Percentiles rank a stretch among this genome's conserved stretches.
phyloP scores from a whole-genome alignment of 2,797 vertebrate genomes.

The Dryobates pubescens region DNA sequence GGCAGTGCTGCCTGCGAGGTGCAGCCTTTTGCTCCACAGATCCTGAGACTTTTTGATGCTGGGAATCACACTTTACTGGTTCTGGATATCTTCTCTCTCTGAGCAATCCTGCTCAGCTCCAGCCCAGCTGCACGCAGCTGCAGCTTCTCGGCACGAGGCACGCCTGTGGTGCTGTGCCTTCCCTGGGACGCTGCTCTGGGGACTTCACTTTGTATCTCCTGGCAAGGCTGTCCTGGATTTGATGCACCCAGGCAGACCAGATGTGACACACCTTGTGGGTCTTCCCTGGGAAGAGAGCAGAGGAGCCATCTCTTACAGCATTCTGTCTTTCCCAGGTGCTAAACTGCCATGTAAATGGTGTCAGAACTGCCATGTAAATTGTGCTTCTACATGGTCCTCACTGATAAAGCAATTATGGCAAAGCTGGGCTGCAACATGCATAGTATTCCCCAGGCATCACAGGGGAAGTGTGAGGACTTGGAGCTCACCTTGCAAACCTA shows the following conservation, averaged over 20 bases:
- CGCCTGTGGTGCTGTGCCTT: neutral
- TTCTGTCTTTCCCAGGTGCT: neutral
- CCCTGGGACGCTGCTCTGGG: neutral
- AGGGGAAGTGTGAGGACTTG: neutral
- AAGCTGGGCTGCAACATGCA: neutral
- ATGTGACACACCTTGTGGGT: fast-evolving
- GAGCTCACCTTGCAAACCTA: conserved; percentile 15
- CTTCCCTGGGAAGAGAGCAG: neutral
- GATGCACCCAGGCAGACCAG: fast-evolving
- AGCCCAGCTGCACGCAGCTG: neutral
- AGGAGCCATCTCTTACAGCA: neutral
- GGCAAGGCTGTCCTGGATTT: neutral
- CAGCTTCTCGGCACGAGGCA: neutral
- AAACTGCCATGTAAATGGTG: neutral
- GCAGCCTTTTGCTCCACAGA: neutral
- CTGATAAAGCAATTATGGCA: conserved; percentile 56
- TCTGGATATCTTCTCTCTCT: neutral
- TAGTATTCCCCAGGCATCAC: neutral
- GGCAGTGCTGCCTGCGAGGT: neutral
- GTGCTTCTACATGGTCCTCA: neutral
- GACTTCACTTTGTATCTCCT: neutral
- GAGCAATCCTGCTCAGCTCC: neutral
- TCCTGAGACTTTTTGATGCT: neutral
- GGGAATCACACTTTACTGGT: neutral
- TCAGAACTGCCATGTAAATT: neutral